Base-by-base conservation (phyloP, 1,140 invertebrate genomes). In the Heterodera schachtii region DNA sequence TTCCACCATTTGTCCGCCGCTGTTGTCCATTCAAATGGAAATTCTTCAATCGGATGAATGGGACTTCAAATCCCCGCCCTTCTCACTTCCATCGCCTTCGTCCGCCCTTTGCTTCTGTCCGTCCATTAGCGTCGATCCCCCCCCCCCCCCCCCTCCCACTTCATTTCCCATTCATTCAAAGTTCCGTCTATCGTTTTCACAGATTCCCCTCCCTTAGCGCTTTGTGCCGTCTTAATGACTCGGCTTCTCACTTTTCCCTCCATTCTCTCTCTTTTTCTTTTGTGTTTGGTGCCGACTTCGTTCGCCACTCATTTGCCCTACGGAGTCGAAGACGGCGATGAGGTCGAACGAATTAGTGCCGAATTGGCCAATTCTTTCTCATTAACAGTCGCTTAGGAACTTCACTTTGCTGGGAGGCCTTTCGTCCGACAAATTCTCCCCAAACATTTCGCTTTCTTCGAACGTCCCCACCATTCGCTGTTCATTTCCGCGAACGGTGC, bases 291-390 rank as follows among this genome's bases (percentile, higher is more conserved):
- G 69, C 69, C n/a, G 13, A 2, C 8, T 78, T 78, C 46, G 57
- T 82, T 82, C 71, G 83, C 82, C 66, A 43, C 82, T 66, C 73
- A 70, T 16, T 43, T 83, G 47, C 82, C 82, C 13, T 83, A 44
- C 77, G 82, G 82, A n/a, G 21, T 66, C 21, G 41, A 70, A n/a
- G 83, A 83, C 21, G 82, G 82, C 3, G 82, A 83, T 71, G 73
- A 83, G 82, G 82, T 82, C 43, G 13, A 74, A 49, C 41, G 43
- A 82, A 5, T 16, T 31, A 16, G 9, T 31, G 31, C 31, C 31
- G 31, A 31, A 31, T 31, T 31, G 31, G 31, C 31, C 31, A 31
- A 31, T 31, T 74, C 52, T 44, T 16, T 43, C 44, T 46, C 41
- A 21, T 9, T 16, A 47, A 16, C 43, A 19, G 43, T 31, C 41